Percentiles rank a stretch among this genome's conserved stretches.
phyloP scores from a whole-genome alignment of 2,888 invertebrate species.

The Andrena minutula region DNA sequence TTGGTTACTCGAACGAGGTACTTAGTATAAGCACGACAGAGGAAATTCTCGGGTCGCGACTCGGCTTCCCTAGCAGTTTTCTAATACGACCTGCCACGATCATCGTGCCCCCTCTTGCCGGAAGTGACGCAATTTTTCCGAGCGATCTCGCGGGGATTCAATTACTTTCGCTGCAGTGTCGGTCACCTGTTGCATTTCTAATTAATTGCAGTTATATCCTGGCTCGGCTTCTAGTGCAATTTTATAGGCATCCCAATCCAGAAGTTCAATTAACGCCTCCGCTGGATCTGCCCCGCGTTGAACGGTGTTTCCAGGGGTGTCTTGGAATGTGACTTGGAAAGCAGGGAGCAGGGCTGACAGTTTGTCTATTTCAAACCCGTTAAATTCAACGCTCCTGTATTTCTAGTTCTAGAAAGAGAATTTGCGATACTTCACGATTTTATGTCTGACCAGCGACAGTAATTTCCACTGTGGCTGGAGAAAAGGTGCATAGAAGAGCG shows the following conservation, averaged over 20 bases:
- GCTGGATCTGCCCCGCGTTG: neutral
- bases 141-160: slow-evolving; percentile 41
- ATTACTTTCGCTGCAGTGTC: slow-evolving; percentile 34
- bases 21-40: slow-evolving; percentile 67
- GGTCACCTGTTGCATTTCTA: slow-evolving; percentile 58
- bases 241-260: neutral
- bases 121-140: slow-evolving; percentile 41
- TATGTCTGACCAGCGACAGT: neutral
- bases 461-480: neutral
- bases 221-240: neutral
- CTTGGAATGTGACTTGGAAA: neutral
- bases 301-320: neutral
- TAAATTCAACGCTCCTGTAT: neutral
- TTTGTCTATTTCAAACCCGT: neutral
- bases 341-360: neutral
- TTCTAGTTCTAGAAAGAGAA: neutral
- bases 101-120: slow-evolving; percentile 8
- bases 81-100: slow-evolving; percentile 42
- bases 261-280: slow-evolving; percentile 2
- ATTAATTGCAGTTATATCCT: slow-evolving; percentile 30
- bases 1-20: slow-evolving; percentile 65
- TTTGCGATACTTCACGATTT: neutral
- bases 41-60: slow-evolving; percentile 58
- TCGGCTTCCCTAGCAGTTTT: slow-evolving; percentile 27
- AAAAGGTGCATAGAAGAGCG: neutral